Evolutionary conservation across 2,797 vertebrate genomes (phyloP).

Genomic region (Protonibea diacanthus): DNA sequence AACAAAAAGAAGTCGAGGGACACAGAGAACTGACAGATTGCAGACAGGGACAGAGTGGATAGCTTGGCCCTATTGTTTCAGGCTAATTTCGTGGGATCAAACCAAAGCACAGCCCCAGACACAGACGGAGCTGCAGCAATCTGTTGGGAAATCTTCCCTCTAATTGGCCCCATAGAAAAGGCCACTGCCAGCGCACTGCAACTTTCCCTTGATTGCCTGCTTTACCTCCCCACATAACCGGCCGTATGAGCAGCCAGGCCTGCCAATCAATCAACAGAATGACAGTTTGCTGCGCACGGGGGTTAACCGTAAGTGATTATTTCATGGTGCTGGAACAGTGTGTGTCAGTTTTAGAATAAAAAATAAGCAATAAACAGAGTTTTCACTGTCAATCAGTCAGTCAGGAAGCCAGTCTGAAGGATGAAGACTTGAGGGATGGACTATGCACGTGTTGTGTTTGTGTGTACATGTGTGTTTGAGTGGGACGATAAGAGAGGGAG

Average conservation of each 20-base stretch:
- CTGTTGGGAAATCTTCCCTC: slow-evolving; percentile 79
- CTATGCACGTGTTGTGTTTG: slow-evolving; percentile 17
- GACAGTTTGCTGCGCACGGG: slow-evolving; percentile 12
- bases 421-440: slow-evolving; percentile 41
- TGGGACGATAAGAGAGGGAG: slow-evolving; percentile 30
- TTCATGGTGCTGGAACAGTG: slow-evolving; percentile 37
- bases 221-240: slow-evolving; percentile 51
- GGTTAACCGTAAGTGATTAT: slow-evolving; percentile 40
- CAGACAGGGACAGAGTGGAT: slow-evolving; percentile 49
- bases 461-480: slow-evolving; percentile 1
- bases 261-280: slow-evolving; percentile 57
- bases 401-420: slow-evolving; percentile 9
- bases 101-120: slow-evolving; percentile 76
- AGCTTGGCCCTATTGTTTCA: slow-evolving; percentile 75
- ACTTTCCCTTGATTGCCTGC: slow-evolving; percentile 64
- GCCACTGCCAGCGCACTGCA: slow-evolving; percentile 49
- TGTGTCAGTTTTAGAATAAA: slow-evolving; percentile 32
- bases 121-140: slow-evolving; percentile 73
- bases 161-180: slow-evolving; percentile 74
- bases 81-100: slow-evolving; percentile 81
- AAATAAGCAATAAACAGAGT: slow-evolving; percentile 11
- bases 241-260: slow-evolving; percentile 39
- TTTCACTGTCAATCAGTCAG: slow-evolving; percentile 50
- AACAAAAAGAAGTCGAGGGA: slow-evolving; percentile 26
- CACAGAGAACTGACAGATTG: slow-evolving; percentile 44